phyloP scores from a whole-genome alignment of 2,113 vertebrate species.

The Oncorhynchus keta region DNA sequence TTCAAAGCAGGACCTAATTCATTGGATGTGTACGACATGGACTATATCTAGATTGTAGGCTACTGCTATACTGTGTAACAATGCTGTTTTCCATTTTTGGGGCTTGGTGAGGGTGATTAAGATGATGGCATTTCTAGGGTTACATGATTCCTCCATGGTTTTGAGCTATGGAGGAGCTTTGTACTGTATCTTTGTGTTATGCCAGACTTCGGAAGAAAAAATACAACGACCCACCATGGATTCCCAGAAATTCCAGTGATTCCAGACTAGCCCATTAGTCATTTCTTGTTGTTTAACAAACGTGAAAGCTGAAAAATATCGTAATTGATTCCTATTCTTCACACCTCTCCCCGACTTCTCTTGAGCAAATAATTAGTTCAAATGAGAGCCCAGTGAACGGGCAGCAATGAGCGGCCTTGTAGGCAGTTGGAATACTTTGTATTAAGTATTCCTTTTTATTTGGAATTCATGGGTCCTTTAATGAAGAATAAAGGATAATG shows the following conservation, averaged over 20 bases:
- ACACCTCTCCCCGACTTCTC: conserved; percentile 24
- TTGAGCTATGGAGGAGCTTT: conserved; percentile 32
- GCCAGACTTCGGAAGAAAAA: not conserved
- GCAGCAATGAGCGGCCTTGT: not conserved
- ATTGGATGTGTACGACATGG: conserved; percentile 12
- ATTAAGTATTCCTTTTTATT: not conserved
- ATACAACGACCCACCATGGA: conserved; percentile 20
- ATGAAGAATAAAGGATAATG: not conserved
- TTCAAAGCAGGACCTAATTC: not conserved
- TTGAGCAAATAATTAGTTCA: conserved; percentile 57
- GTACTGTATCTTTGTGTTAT: conserved; percentile 12
- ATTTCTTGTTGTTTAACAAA: conserved; percentile 48
- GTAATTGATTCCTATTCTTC: conserved; percentile 49
- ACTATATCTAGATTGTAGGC: not conserved
- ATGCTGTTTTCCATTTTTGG: not conserved
- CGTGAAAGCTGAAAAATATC: conserved; percentile 35
- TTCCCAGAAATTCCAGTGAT: conserved; percentile 37
- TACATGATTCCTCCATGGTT: conserved; percentile 11
- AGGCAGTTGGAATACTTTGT: conserved; percentile 21
- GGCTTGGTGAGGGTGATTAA: not conserved
- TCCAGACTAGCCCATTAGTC: conserved; percentile 53
- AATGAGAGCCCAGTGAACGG: conserved; percentile 41
- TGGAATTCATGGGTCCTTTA: not conserved
- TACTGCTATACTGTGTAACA: not conserved
- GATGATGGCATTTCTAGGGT: not conserved